Evolutionary conservation across 2,113 vertebrate species (phyloP).

Genomic region (Pelecanoides urinatrix): DNA sequence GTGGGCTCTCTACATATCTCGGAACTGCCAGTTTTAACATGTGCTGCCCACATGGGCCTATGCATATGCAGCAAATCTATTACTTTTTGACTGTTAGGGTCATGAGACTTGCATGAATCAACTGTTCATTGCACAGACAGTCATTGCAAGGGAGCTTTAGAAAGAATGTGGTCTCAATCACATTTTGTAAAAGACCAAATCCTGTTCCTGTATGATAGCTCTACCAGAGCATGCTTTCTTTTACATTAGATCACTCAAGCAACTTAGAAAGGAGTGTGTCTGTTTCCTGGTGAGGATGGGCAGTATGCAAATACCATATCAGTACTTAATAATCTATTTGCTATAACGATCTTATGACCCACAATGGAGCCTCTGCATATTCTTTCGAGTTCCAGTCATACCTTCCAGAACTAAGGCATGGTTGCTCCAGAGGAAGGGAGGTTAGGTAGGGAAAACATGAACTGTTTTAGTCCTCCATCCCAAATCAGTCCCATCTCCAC

Average conservation of each 20-base stretch:
- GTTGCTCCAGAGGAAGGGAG: background rate
- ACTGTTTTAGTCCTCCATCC: background rate
- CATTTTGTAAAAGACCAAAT: background rate
- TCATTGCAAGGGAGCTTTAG: background rate
- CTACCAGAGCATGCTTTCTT: background rate
- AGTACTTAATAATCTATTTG: background rate
- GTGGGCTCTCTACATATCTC: background rate
- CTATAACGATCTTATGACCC: background rate
- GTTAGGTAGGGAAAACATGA: background rate
- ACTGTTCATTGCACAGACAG: background rate
- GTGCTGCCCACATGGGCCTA: background rate
- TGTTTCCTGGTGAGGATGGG: background rate
- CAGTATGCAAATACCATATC: background rate
- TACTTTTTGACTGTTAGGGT: background rate
- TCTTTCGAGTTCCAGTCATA: background rate
- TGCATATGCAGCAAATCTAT: background rate
- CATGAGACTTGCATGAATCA: background rate
- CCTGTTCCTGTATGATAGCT: background rate
- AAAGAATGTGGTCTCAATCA: background rate
- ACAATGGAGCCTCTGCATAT: background rate
- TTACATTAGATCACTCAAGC: background rate
- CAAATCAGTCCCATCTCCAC: background rate
- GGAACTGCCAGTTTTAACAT: background rate
- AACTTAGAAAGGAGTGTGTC: background rate
- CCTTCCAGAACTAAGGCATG: background rate